These are phyloP conservation scores for Melanostigma gelatinosum DNA, from an alignment of 2,113 vertebrate species.

Conservation along the genomic window DNA sequence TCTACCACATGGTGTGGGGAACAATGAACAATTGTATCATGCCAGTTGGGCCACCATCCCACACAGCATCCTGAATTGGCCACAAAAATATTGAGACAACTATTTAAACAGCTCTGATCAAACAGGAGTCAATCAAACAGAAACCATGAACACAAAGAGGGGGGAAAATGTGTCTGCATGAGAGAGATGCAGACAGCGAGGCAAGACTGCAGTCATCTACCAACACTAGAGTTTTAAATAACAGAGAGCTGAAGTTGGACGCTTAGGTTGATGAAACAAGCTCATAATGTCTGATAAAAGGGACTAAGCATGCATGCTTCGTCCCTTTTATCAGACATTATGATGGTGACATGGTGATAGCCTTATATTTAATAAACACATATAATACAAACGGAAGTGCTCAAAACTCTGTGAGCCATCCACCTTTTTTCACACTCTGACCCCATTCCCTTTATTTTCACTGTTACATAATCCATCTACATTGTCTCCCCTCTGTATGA, in stretches of 20 bases:
- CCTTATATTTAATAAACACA: conserved; percentile 6
- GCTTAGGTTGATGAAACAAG: conserved; percentile 9
- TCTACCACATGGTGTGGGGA: conserved; percentile 33
- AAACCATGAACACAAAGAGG: conserved; percentile 30
- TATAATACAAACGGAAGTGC: conserved; percentile 1
- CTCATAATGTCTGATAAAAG: conserved; percentile 11
- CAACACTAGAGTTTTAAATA: conserved; percentile 10
- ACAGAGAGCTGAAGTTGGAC: neutral
- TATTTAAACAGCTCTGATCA: conserved; percentile 66
- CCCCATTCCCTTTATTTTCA: neutral
- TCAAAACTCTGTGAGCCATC: conserved; percentile 17
- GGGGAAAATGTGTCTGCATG: neutral
- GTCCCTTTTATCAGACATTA: too few relatives aligned
- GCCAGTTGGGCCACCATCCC: conserved; percentile 45
- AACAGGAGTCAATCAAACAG: conserved; percentile 59
- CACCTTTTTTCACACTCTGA: conserved; percentile 23
- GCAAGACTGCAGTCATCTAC: neutral
- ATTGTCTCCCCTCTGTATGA: neutral
- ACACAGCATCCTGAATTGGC: conserved; percentile 46
- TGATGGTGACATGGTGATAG: neutral
- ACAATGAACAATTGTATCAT: conserved; percentile 46
- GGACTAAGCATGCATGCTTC: neutral
- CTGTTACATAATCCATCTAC: neutral
- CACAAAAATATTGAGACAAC: conserved; percentile 67
- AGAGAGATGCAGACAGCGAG: conserved; percentile 8